Conservation (phyloP, 2,797 vertebrate species). For the Linurgus olivaceus region DNA sequence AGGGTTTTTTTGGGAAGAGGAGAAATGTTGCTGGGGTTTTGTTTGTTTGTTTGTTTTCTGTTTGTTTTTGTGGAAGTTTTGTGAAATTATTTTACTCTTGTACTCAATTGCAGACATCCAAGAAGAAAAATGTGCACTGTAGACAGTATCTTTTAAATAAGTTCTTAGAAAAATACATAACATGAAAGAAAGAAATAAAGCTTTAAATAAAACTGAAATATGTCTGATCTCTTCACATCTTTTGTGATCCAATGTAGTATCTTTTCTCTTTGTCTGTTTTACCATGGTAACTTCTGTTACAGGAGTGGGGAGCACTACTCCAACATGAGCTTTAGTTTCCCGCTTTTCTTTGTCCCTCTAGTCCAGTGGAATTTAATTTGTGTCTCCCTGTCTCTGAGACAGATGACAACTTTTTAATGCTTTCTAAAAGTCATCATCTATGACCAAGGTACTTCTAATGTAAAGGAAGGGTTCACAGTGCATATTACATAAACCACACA, state of each 20-base stretch:
- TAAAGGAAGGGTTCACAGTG: not conserved
- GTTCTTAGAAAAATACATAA: not conserved
- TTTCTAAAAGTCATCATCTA: not conserved
- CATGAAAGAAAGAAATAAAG: not conserved
- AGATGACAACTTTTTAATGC: not conserved
- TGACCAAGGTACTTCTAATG: not conserved
- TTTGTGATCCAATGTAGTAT: not conserved
- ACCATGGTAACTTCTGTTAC: not conserved
- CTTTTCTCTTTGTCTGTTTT: not conserved
- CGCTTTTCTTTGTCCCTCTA: not conserved
- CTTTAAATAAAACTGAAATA: not conserved
- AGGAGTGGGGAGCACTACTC: not conserved
- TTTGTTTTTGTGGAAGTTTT: not conserved
- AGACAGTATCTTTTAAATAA: not conserved
- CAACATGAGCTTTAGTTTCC: not conserved
- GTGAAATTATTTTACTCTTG: not conserved
- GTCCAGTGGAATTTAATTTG: not conserved
- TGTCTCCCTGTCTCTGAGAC: not conserved
- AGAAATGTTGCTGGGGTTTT: not conserved
- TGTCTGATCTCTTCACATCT: not conserved
- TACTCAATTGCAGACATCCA: not conserved
- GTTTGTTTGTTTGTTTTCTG: rapidly evolving
- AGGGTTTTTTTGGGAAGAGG: not conserved
- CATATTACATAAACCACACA: rapidly evolving
- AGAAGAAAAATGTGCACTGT: not conserved